A percentile compares a stretch with the other conserved stretches of the same genome.
Evolutionary conservation across 2,797 vertebrate species (phyloP).

Genomic region (Typhlichthys subterraneus): DNA sequence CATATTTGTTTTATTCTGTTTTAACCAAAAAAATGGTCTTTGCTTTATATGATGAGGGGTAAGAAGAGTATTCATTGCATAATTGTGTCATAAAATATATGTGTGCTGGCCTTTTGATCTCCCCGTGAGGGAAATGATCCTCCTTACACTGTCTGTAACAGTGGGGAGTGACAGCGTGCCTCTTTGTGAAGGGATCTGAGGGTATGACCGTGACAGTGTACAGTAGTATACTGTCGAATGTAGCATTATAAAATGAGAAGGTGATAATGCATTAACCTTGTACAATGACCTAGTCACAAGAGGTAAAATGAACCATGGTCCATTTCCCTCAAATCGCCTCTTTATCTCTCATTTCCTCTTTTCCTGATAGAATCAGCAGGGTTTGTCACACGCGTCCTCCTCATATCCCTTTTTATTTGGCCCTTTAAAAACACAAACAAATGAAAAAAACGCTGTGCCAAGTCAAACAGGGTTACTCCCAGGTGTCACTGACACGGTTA

Average conservation of each 20-base stretch:
- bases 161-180: neutral
- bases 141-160: neutral
- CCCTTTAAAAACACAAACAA: slow-evolving; percentile 12
- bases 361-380: slow-evolving; percentile 20
- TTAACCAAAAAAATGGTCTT: too few species aligned
- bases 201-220: neutral
- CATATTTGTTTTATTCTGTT: too few species aligned
- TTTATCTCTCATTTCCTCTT: neutral
- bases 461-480: slow-evolving; percentile 48
- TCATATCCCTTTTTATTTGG: slow-evolving; percentile 15
- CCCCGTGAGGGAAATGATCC: slow-evolving; percentile 15
- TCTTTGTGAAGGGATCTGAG: slow-evolving; percentile 3
- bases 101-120: too few species aligned
- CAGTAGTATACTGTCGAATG: neutral
- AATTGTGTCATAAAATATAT: too few species aligned
- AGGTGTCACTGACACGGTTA: slow-evolving; percentile 38
- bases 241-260: neutral
- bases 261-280: slow-evolving; percentile 17
- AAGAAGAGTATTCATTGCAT: too few species aligned
- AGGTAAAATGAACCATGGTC: slow-evolving; percentile 30
- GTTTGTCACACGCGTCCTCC: slow-evolving; percentile 20
- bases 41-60: too few species aligned
- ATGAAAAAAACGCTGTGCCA: slow-evolving; percentile 26
- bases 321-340: slow-evolving; percentile 10
- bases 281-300: slow-evolving; percentile 24